Evolutionary conservation across 2,888 invertebrate species (phyloP).

Genomic region (Hirtodrosophila histrioides): DNA sequence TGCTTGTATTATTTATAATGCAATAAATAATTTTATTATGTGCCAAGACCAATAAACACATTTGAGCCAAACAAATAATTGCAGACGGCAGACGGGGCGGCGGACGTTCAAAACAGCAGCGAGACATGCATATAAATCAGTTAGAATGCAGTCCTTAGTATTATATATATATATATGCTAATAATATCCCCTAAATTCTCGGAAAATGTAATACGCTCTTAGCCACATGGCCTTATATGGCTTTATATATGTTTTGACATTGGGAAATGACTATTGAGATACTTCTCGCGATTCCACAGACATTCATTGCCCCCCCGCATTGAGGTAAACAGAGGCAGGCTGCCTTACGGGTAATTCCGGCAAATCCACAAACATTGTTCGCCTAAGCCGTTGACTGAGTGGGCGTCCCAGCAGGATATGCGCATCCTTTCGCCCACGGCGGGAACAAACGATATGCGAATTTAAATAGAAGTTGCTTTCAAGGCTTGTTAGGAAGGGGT

Average conservation of each 20-base stretch:
- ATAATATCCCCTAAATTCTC: background rate
- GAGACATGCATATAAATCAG: slow-evolving; percentile 64
- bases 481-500: slow-evolving; percentile 24
- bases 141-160: slow-evolving; percentile 21
- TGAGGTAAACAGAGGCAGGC: background rate
- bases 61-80: slow-evolving; percentile 65
- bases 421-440: background rate
- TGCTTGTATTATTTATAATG: slow-evolving; percentile 72
- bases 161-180: slow-evolving; percentile 5
- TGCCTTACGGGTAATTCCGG: slow-evolving; percentile 1
- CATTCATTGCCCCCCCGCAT: slow-evolving; percentile 6
- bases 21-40: slow-evolving; percentile 79
- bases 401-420: slow-evolving; percentile 11
- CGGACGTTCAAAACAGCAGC: background rate
- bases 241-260: slow-evolving; percentile 37
- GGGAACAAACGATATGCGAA: slow-evolving; percentile 46
- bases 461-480: slow-evolving; percentile 39
- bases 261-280: slow-evolving; percentile 58
- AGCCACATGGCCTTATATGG: slow-evolving; percentile 14
- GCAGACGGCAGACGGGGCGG: slow-evolving; percentile 24
- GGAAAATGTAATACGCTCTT: slow-evolving; percentile 16
- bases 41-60: slow-evolving; percentile 66
- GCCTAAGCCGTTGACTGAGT: slow-evolving; percentile 27
- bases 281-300: slow-evolving; percentile 31
- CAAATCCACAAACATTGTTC: slow-evolving; percentile 42